These are phyloP conservation scores for Mechanitis messenoides DNA, from an alignment of 2,888 invertebrate species.

Conservation along the genomic window DNA sequence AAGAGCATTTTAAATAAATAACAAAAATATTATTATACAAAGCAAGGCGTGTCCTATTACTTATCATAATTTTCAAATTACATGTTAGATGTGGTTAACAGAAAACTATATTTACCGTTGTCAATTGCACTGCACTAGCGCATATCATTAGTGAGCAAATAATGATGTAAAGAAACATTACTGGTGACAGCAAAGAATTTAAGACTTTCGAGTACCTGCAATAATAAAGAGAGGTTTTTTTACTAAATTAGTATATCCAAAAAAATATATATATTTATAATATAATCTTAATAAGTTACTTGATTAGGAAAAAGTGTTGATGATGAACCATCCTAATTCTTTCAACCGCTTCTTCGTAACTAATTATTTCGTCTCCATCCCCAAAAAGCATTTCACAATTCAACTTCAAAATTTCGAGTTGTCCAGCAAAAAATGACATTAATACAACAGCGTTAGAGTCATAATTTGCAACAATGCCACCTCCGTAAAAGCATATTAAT, in stretches of 20 bases:
- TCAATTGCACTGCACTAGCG: conserved; percentile 61
- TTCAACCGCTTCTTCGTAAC: conserved; percentile 37
- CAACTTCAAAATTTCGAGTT: conserved; percentile 48
- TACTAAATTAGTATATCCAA: neutral
- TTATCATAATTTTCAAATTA: neutral
- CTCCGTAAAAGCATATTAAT: conserved; percentile 56
- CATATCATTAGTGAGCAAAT: conserved; percentile 71
- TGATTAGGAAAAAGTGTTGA: conserved; percentile 50
- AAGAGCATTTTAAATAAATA: no score
- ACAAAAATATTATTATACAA: no score
- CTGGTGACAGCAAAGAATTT: conserved; percentile 59
- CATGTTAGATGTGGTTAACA: neutral
- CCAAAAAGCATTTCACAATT: conserved; percentile 53
- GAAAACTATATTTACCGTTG: conserved; percentile 40
- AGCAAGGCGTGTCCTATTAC: no score
- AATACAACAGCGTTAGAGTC: conserved; percentile 59
- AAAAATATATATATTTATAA: neutral
- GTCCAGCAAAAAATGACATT: conserved; percentile 64
- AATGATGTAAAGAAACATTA: conserved; percentile 65
- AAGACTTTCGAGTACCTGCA: conserved; percentile 54
- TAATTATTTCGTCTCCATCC: conserved; percentile 31
- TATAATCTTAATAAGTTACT: conserved; percentile 37
- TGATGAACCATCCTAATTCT: conserved; percentile 50
- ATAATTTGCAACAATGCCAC: conserved; percentile 58
- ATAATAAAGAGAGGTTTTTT: conserved; percentile 18